A percentile compares a stretch with the other conserved stretches of the same genome.
These are phyloP conservation scores for Trinorchestia longiramus DNA, from an alignment of 1,140 invertebrate genomes.

Conservation along the genomic window DNA sequence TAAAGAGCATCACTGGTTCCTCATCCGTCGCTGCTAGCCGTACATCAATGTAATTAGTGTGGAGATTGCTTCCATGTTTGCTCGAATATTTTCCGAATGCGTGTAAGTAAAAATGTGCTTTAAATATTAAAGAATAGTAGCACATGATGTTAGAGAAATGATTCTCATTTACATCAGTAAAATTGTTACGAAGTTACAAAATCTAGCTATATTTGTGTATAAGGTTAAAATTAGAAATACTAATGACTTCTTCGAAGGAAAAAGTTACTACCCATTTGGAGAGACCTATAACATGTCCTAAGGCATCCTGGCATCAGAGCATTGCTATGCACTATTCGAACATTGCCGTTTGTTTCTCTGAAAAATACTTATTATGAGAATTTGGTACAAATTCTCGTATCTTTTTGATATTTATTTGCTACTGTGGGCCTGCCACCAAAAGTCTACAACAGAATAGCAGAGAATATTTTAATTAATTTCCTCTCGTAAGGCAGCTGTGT, in stretches of 20 bases:
- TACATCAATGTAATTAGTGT: too few species aligned
- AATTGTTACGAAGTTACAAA: not conserved
- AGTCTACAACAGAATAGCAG: not conserved
- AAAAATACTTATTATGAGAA: not conserved
- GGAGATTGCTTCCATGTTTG: too few species aligned
- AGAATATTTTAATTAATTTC: not conserved
- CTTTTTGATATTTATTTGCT: not conserved
- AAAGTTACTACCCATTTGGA: not conserved
- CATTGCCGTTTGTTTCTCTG: not conserved
- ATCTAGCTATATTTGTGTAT: not conserved
- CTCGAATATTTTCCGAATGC: too few species aligned
- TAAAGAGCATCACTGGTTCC: too few species aligned
- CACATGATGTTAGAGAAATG: not conserved
- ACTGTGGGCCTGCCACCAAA: not conserved
- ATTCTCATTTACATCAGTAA: not conserved
- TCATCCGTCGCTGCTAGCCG: too few species aligned
- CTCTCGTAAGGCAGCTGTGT: not conserved
- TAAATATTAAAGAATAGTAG: not conserved
- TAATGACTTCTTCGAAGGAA: not conserved
- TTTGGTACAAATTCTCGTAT: not conserved
- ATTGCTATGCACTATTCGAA: not conserved
- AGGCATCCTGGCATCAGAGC: not conserved
- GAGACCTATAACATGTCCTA: not conserved
- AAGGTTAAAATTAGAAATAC: not conserved
- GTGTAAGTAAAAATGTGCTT: not conserved